Evolutionary conservation across 2,113 vertebrate species (phyloP), one percentile per base, ranked within the genome.

Genomic region (mouse (Mus musculus)): DNA sequence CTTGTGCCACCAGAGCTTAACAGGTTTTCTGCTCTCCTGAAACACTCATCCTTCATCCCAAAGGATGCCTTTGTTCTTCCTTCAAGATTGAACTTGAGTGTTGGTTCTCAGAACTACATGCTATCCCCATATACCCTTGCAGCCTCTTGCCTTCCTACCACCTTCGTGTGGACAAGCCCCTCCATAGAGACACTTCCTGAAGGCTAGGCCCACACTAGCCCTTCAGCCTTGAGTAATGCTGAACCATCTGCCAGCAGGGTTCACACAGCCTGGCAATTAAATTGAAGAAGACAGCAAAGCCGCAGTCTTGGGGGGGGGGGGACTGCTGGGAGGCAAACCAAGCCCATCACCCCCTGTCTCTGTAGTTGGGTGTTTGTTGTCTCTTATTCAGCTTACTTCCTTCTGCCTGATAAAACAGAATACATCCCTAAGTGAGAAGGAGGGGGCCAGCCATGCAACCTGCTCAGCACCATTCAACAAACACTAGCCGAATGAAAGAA

Each of bases 391-490:
- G 73, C 46, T 63, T 42, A 81, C 59, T 19, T 65, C 30, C n/a
- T 6, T 19, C 49, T 54, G 54, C 49, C 69, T 69, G 14, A 20
- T 33, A 59, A 36, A 71, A 71, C 22, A 65, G 20, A 71, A 5
- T 1, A 5, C 14, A 65, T 10, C 72, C 69, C 11, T 69, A 16
- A 33, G 39, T 36, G 36, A 33, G 22, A 67, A 49, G 42, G 42
- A 49, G 39, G 75, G 10, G n/a, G 4, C 0, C 0, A 20, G 11
- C n/a, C 22, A 2, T 7, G 1, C 13, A 4, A 10, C 63, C 63
- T 46, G 19, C n/a, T 69, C 49, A 20, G 80, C 56, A 28, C 33
- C 30, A 1, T 0, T 59, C 59, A 10, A 3, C 13, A 36, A 42
- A 13, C 11, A 65, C 3, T 16, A 3, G 24, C 7, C 42, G 24